phyloP scores from a whole-genome alignment of 2,113 vertebrate genomes.

The Lutjanus erythropterus region DNA sequence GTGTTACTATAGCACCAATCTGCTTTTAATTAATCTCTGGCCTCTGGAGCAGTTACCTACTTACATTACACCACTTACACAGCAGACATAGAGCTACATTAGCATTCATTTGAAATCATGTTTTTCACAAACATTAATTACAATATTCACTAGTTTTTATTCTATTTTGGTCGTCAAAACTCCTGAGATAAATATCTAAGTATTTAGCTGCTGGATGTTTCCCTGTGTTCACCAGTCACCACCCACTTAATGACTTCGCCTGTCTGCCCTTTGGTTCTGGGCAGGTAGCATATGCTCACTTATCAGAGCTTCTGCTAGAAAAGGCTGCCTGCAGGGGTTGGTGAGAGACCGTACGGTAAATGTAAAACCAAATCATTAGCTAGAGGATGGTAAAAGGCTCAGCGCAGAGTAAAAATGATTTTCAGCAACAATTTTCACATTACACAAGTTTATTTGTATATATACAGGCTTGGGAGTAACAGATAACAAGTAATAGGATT shows the following conservation, averaged over 20 bases:
- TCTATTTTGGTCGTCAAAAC: not conserved
- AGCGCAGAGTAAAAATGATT: too few species aligned
- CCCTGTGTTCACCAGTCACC: not conserved
- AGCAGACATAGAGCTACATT: not conserved
- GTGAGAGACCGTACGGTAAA: not conserved
- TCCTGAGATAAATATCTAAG: not conserved
- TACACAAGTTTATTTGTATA: not conserved
- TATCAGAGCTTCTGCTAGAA: not conserved
- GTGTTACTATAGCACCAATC: not conserved
- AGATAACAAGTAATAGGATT: too few species aligned
- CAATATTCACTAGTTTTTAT: not conserved
- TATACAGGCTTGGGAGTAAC: too few species aligned
- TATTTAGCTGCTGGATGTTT: not conserved
- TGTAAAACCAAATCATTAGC: not conserved
- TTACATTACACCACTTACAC: slow-evolving; percentile 2
- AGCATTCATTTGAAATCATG: not conserved
- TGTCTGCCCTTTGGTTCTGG: not conserved
- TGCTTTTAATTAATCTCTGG: slow-evolving; percentile 3
- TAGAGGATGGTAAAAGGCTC: not conserved
- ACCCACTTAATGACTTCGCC: not conserved
- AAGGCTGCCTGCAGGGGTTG: too few species aligned
- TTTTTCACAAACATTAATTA: not conserved
- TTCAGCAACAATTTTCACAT: not conserved
- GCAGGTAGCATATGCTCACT: not conserved
- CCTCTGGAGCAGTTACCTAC: not conserved